Evolutionary conservation across 2,888 invertebrate genomes (phyloP).

Genomic region (Perithous albicinctus): DNA sequence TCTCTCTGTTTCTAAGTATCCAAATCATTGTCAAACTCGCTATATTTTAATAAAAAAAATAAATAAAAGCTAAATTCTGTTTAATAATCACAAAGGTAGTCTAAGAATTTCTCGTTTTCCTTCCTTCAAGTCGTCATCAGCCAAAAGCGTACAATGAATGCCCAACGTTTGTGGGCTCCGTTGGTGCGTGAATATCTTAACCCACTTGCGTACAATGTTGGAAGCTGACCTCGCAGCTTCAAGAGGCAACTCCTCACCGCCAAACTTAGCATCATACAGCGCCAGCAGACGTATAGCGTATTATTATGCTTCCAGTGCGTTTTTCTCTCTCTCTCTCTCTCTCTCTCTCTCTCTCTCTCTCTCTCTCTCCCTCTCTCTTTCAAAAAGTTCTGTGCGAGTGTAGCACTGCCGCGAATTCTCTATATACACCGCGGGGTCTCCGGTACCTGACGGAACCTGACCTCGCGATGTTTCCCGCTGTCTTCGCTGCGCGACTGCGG

Average conservation of each 20-base stretch:
- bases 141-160: not conserved
- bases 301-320: slow-evolving; percentile 25
- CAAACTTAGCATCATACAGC: slow-evolving; percentile 24
- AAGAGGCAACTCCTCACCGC: slow-evolving; percentile 11
- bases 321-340: not conserved
- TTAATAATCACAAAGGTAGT: not conserved
- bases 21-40: too few relatives aligned
- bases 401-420: slow-evolving; percentile 28
- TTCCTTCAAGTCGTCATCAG: not conserved
- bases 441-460: slow-evolving; percentile 62
- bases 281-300: slow-evolving; percentile 8
- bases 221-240: slow-evolving; percentile 71
- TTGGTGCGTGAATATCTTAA: slow-evolving; percentile 72
- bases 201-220: slow-evolving; percentile 72
- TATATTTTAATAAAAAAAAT: not conserved
- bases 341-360: too few relatives aligned
- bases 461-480: slow-evolving; percentile 64
- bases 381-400: slow-evolving; percentile 35
- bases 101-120: not conserved
- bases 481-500: slow-evolving; percentile 60
- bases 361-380: not conserved
- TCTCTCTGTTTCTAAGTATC: too few relatives aligned
- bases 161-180: slow-evolving; percentile 5
- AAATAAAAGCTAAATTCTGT: not conserved
- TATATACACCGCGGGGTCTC: slow-evolving; percentile 72